Evolutionary conservation across 2,888 invertebrate species (phyloP).

Genomic region (Escarpia spicata): DNA sequence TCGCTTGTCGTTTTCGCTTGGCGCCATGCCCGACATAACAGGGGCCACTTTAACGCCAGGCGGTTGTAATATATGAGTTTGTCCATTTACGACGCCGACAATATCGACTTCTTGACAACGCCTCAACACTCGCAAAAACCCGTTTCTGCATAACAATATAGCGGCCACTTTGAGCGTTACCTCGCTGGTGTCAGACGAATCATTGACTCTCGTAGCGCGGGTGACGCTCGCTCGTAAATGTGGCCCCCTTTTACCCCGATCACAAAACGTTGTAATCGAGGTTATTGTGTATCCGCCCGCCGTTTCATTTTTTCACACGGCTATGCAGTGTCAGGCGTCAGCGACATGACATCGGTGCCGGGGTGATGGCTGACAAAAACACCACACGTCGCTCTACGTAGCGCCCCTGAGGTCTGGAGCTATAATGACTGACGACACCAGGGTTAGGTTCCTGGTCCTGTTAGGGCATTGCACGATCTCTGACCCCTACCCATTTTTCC

Average conservation of each 20-base stretch:
- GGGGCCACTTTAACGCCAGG: neutral
- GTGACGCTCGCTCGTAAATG: neutral
- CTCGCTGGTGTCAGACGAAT: neutral
- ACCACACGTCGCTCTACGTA: neutral
- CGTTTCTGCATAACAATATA: neutral
- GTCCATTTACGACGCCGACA: conserved; percentile 1
- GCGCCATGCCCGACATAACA: neutral
- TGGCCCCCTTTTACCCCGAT: neutral
- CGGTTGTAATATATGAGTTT: neutral
- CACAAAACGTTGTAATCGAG: neutral
- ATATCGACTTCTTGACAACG: neutral
- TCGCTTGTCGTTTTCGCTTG: neutral
- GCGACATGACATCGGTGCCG: neutral
- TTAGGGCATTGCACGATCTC: neutral
- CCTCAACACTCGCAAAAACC: neutral
- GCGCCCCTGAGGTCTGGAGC: neutral
- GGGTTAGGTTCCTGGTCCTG: neutral
- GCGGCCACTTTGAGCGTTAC: neutral
- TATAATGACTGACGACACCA: neutral
- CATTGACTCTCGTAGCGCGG: neutral
- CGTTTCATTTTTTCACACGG: neutral
- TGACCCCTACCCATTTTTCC: neutral
- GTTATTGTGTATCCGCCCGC: neutral
- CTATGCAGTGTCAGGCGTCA: neutral
- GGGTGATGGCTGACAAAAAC: neutral